Conservation (phyloP, 2,113 vertebrate species). For the Aplodontia rufa region DNA sequence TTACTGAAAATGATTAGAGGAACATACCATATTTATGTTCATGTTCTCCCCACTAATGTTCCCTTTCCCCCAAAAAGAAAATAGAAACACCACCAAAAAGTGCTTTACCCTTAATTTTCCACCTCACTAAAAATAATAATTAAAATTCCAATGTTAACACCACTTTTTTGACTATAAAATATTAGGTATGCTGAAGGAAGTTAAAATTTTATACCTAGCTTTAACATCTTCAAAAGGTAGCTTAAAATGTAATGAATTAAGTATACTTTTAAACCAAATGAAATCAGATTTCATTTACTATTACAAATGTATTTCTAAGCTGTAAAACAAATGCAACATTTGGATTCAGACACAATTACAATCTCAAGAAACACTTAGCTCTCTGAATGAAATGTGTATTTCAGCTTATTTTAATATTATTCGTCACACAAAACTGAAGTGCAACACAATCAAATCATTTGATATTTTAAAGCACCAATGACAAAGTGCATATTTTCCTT, state of each 20-base stretch:
- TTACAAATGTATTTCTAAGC: not conserved
- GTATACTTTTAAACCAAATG: not conserved
- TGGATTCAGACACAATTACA: not conserved
- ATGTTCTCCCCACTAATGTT: not conserved
- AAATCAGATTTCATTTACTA: not conserved
- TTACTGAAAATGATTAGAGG: not conserved
- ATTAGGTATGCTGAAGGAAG: not conserved
- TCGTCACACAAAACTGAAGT: constrained; percentile 1
- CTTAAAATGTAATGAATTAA: not conserved
- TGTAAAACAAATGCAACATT: not conserved
- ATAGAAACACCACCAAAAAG: not conserved
- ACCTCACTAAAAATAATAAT: constrained; percentile 41
- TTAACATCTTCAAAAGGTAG: not conserved
- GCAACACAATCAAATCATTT: constrained; percentile 29
- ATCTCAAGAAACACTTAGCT: constrained; percentile 18
- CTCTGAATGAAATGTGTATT: not conserved
- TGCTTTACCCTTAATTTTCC: not conserved
- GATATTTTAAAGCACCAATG: constrained; percentile 22
- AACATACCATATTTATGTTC: not conserved
- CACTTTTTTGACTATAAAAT: not conserved
- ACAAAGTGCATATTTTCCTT: not conserved
- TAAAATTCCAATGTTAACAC: not conserved
- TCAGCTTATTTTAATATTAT: not conserved
- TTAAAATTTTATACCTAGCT: not conserved
- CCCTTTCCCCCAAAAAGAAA: not conserved